phyloP scores from a whole-genome alignment of 2,113 vertebrate genomes.

The Pygoscelis antarcticus region DNA sequence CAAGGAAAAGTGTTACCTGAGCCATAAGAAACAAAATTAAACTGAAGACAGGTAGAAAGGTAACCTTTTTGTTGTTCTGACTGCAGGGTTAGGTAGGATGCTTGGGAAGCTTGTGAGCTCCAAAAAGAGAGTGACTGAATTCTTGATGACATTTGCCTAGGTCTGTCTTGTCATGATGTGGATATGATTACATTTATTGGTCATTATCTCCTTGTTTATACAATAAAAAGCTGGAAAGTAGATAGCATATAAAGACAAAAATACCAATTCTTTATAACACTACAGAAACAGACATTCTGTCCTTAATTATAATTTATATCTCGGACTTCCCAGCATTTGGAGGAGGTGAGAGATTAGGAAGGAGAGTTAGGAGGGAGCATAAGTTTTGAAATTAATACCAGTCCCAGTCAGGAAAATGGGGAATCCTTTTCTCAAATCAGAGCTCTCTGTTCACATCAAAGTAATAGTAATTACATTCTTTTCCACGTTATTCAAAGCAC shows the following conservation, averaged over 20 bases:
- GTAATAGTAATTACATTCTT: neutral
- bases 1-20: neutral
- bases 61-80: neutral
- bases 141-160: neutral
- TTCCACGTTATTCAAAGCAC: neutral
- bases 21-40: neutral
- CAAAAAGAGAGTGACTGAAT: neutral
- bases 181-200: neutral
- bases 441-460: neutral
- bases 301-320: neutral
- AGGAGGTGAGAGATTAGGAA: neutral
- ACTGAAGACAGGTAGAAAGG: neutral
- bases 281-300: neutral
- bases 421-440: neutral
- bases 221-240: neutral
- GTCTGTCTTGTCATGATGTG: neutral
- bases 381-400: neutral
- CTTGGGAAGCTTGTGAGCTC: neutral
- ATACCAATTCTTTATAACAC: neutral
- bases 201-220: neutral
- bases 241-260: neutral
- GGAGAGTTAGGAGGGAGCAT: neutral
- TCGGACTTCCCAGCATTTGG: neutral
- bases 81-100: neutral
- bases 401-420: neutral